Percentiles rank a stretch among this genome's conserved stretches.
Conservation (phyloP, 2,888 invertebrate species). For the Phaedon cochleariae region DNA sequence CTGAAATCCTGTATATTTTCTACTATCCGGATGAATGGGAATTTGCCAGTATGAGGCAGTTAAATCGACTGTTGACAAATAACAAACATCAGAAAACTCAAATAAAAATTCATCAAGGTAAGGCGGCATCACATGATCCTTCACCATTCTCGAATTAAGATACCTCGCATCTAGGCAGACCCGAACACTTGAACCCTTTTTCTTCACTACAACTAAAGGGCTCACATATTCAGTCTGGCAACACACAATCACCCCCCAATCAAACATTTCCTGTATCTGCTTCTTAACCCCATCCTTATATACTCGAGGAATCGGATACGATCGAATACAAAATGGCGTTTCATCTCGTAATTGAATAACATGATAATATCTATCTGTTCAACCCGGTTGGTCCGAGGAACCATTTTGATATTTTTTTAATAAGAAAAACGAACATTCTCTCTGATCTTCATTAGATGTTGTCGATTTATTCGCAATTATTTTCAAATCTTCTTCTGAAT, state of each 20-base stretch:
- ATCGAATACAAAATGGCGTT: neutral
- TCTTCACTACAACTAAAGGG: neutral
- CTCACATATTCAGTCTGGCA: neutral
- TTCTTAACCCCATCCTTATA: neutral
- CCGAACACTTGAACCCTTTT: neutral
- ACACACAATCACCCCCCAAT: neutral
- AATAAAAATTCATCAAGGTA: neutral
- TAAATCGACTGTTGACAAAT: neutral
- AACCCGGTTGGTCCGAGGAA: constrained; percentile 13
- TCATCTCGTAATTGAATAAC: neutral
- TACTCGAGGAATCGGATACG: neutral
- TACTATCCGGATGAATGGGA: neutral
- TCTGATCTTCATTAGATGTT: neutral
- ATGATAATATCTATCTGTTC: neutral
- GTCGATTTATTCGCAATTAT: too few relatives aligned
- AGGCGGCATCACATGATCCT: neutral
- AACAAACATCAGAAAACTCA: neutral
- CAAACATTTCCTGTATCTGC: constrained; percentile 11
- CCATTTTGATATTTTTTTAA: neutral
- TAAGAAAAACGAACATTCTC: neutral
- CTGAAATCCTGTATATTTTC: constrained; percentile 12
- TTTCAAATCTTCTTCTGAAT: too few relatives aligned
- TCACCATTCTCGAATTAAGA: neutral
- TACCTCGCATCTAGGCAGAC: neutral
- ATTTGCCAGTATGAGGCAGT: constrained; percentile 20